phyloP scores from a whole-genome alignment of 2,888 invertebrate genomes.

The Ornithoptera alexandrae region DNA sequence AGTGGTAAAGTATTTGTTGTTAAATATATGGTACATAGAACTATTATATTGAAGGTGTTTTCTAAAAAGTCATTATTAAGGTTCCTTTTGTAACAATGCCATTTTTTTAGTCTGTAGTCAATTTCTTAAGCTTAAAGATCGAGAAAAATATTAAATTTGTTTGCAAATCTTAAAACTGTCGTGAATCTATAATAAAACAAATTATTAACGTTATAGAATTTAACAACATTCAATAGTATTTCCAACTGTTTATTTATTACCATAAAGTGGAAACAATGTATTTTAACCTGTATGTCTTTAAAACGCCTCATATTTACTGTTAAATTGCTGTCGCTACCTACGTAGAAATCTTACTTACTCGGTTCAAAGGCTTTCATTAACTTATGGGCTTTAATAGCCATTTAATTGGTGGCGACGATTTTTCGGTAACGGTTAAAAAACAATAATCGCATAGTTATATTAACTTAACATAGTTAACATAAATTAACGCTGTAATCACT shows the following conservation, averaged over 20 bases:
- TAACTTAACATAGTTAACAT: no score
- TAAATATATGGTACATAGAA: no score
- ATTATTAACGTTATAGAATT: neutral
- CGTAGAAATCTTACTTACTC: conserved; percentile 16
- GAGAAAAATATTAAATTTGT: no score
- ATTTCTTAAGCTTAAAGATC: no score
- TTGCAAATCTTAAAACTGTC: neutral
- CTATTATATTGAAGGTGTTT: no score
- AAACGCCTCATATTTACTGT: neutral
- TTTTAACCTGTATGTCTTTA: neutral
- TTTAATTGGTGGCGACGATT: conserved; percentile 22
- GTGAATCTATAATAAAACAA: neutral
- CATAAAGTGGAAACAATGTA: neutral
- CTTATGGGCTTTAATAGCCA: conserved; percentile 19
- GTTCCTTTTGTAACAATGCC: no score
- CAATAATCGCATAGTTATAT: neutral
- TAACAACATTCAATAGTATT: neutral
- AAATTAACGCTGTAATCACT: no score
- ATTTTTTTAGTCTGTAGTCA: no score
- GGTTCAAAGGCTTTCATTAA: conserved; percentile 22
- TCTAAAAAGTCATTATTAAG: no score
- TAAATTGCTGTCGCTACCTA: conserved; percentile 15
- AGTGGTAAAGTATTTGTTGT: no score
- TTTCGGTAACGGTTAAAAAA: neutral
- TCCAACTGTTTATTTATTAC: neutral